Conservation (phyloP, 2,113 vertebrate genomes). For the Myiagra hebetior region DNA sequence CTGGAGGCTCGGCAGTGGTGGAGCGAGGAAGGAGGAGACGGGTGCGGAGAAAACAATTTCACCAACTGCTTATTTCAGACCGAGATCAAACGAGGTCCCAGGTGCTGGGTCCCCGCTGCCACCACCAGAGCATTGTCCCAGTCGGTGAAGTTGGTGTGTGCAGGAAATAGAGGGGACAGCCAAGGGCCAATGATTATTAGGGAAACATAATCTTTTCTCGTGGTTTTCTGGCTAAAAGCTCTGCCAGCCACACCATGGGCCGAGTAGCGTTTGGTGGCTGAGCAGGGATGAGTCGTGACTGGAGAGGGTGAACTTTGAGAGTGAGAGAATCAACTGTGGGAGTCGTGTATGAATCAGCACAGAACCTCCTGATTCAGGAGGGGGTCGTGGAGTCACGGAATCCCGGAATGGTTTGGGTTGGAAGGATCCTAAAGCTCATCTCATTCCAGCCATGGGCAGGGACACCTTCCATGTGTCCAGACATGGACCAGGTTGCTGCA, state of each 20-base stretch:
- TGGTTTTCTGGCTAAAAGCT: not conserved
- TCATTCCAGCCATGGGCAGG: not conserved
- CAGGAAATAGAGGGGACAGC: not conserved
- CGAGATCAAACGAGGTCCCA: not conserved
- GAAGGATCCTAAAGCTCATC: not conserved
- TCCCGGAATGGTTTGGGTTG: not conserved
- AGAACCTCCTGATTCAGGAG: not conserved
- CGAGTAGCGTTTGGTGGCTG: not conserved
- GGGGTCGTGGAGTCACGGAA: not conserved
- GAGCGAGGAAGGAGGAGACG: slow-evolving; percentile 24
- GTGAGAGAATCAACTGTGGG: not conserved
- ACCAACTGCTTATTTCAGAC: not conserved
- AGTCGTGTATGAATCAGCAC: not conserved
- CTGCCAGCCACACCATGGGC: not conserved
- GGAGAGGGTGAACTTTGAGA: not conserved
- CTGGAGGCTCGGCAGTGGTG: not conserved
- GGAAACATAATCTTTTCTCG: not conserved
- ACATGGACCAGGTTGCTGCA: not conserved
- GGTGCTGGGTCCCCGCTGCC: not conserved
- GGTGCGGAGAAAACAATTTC: not conserved
- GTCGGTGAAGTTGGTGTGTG: fast-evolving
- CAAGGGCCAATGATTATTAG: not conserved
- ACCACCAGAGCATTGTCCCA: not conserved
- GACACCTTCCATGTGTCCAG: not conserved
- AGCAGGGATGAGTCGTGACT: not conserved